These are phyloP conservation scores for Anneissia japonica DNA, from an alignment of 35 echinoderm and acorn worm genomes.

Conservation along the genomic window DNA sequence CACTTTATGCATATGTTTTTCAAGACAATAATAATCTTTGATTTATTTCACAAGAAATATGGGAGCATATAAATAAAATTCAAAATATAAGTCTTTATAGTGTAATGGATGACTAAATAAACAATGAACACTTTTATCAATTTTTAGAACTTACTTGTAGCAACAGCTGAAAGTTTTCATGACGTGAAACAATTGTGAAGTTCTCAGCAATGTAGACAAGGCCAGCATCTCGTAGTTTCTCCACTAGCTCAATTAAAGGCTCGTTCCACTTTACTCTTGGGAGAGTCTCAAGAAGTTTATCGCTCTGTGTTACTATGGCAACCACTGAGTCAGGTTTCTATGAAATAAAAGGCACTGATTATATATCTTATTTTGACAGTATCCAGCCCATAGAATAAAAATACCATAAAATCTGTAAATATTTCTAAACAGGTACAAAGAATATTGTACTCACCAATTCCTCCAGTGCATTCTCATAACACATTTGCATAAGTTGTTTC, in stretches of 20 bases:
- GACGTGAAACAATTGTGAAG: background rate
- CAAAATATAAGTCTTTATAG: too few relatives aligned
- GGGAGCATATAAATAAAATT: too few relatives aligned
- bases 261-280: constrained; percentile 38
- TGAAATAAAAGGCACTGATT: too few relatives aligned
- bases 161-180: background rate
- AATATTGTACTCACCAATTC: constrained; percentile 31
- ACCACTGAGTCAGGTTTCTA: constrained; percentile 18
- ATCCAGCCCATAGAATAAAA: too few relatives aligned
- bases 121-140: too few relatives aligned
- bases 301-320: constrained; percentile 17
- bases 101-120: too few relatives aligned
- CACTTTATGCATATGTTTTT: too few relatives aligned
- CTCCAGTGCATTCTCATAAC: constrained; percentile 13
- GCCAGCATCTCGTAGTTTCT: constrained; percentile 10
- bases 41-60: too few relatives aligned
- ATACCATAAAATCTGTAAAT: too few relatives aligned
- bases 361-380: too few relatives aligned
- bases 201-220: constrained; percentile 12
- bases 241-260: background rate
- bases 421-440: too few relatives aligned
- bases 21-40: too few relatives aligned
- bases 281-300: constrained; percentile 26
- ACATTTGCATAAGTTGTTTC: constrained; percentile 13
- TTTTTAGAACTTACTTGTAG: background rate